A percentile compares a stretch with the other conserved stretches of the same genome.
Conservation (phyloP, 2,797 vertebrate genomes). For the Intellagama lesueurii region DNA sequence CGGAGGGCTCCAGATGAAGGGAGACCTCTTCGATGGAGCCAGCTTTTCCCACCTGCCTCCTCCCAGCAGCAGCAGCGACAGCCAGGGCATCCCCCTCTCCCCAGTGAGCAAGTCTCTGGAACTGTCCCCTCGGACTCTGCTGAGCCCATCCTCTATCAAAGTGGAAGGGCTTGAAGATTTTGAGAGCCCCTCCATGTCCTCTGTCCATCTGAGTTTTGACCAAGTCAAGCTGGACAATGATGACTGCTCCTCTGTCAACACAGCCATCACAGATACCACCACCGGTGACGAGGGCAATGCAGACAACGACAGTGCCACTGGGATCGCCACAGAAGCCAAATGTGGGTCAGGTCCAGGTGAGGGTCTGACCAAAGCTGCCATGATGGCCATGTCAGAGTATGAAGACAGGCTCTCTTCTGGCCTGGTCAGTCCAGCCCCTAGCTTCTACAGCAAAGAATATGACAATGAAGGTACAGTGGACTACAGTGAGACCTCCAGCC, state of each 20-base stretch:
- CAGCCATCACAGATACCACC: constrained; percentile 97
- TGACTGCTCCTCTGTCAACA: constrained; percentile 99
- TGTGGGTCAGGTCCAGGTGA: constrained; percentile 88
- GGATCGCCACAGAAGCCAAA: constrained; percentile 84
- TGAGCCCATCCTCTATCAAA: constrained; percentile 98
- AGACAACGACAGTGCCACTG: constrained; percentile 94
- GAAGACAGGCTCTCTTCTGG: constrained; percentile 98
- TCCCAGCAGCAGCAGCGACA: constrained; percentile 86
- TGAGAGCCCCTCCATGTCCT: constrained; percentile 94
- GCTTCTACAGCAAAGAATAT: constrained; percentile 95
- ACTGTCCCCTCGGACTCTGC: constrained; percentile 91
- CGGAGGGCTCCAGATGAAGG: constrained; percentile 90
- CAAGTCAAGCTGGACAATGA: constrained; percentile 96
- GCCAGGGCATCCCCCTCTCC: constrained; percentile 94
- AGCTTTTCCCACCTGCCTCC: constrained; percentile 88
- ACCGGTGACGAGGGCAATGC: constrained; percentile 97
- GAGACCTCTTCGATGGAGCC: constrained; percentile 90
- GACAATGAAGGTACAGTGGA: constrained; percentile 97
- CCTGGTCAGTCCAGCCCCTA: constrained; percentile 96
- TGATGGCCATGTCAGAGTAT: constrained; percentile 89
- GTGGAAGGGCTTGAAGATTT: constrained; percentile 98
- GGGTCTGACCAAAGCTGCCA: constrained; percentile 91
- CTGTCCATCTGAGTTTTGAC: constrained; percentile 95
- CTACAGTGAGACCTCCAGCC: constrained; percentile 98
- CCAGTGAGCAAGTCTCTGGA: constrained; percentile 94